Evolutionary conservation across 2,888 invertebrate genomes (phyloP).

Genomic region (Andrena flavipes): DNA sequence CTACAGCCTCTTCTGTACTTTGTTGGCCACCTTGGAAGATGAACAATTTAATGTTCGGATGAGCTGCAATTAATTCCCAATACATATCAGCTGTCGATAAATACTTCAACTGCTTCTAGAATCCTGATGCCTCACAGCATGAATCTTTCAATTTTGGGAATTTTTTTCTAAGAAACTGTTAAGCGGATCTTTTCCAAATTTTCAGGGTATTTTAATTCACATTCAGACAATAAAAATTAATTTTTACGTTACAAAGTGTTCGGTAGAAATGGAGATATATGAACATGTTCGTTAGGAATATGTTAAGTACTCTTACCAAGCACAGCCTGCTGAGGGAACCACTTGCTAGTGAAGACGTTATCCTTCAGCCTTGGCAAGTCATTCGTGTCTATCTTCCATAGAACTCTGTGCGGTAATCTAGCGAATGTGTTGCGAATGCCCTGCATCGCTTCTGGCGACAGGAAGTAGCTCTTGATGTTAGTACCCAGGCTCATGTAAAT

Average conservation of each 20-base stretch:
- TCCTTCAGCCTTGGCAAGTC: conserved; percentile 35
- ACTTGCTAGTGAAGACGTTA: conserved; percentile 66
- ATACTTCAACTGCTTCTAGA: too few relatives aligned
- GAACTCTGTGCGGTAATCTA: conserved; percentile 64
- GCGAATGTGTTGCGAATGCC: conserved; percentile 63
- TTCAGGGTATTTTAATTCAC: too few relatives aligned
- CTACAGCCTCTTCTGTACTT: conserved; percentile 73
- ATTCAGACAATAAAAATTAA: too few relatives aligned
- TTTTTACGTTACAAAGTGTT: too few relatives aligned
- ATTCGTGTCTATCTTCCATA: conserved; percentile 71
- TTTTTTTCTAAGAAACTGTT: too few relatives aligned
- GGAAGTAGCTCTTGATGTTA: conserved; percentile 45
- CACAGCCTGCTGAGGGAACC: conserved; percentile 70
- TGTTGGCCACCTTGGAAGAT: conserved; percentile 75
- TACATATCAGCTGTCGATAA: not conserved
- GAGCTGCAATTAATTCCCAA: conserved; percentile 52
- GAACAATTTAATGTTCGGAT: conserved; percentile 73
- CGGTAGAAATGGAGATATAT: too few relatives aligned
- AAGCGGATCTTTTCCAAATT: too few relatives aligned
- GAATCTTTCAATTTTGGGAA: too few relatives aligned
- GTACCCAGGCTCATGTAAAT: conserved; percentile 72
- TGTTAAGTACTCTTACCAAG: conserved; percentile 58
- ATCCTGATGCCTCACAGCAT: too few relatives aligned
- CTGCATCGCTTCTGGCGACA: conserved; percentile 40
- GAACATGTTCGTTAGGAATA: too few relatives aligned